A percentile compares a stretch with the other conserved stretches of the same genome.
Conservation (phyloP, 2,797 vertebrate genomes). For the Spizella passerina region DNA sequence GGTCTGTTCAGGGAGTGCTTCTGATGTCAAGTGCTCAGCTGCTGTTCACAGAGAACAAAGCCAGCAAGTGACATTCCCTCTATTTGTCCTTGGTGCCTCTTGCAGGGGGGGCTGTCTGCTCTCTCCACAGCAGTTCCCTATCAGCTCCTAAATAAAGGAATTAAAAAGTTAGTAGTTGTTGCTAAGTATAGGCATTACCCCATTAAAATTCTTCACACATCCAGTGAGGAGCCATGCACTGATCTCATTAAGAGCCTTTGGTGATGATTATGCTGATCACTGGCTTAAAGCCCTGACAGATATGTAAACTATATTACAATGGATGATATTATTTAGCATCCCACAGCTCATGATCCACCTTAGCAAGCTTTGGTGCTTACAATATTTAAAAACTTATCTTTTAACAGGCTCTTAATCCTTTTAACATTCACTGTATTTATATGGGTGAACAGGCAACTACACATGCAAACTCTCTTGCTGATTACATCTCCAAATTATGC, state of each 20-base stretch:
- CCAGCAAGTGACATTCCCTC: not conserved
- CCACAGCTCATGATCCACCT: not conserved
- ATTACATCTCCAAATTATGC: conserved; percentile 45
- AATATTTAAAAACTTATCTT: not conserved
- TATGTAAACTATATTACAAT: not conserved
- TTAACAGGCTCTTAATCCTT: not conserved
- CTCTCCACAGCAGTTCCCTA: not conserved
- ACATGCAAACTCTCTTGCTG: not conserved
- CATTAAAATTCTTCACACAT: conserved; percentile 6
- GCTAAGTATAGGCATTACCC: not conserved
- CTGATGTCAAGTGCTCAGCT: not conserved
- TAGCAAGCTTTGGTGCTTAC: not conserved
- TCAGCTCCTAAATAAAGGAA: not conserved
- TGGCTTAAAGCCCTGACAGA: not conserved
- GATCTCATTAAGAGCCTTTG: conserved; percentile 4
- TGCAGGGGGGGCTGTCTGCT: not conserved
- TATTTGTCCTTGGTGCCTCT: not conserved
- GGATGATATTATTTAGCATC: not conserved
- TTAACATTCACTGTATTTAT: not conserved
- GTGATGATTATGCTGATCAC: not conserved
- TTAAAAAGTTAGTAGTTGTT: not conserved
- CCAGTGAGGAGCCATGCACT: not conserved
- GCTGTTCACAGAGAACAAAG: not conserved
- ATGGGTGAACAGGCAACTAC: not conserved
- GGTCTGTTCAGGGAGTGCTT: not conserved